A percentile compares a stretch with the other conserved stretches of the same genome.
Evolutionary conservation across 2,113 vertebrate genomes (phyloP).

Genomic region (Talpa occidentalis): DNA sequence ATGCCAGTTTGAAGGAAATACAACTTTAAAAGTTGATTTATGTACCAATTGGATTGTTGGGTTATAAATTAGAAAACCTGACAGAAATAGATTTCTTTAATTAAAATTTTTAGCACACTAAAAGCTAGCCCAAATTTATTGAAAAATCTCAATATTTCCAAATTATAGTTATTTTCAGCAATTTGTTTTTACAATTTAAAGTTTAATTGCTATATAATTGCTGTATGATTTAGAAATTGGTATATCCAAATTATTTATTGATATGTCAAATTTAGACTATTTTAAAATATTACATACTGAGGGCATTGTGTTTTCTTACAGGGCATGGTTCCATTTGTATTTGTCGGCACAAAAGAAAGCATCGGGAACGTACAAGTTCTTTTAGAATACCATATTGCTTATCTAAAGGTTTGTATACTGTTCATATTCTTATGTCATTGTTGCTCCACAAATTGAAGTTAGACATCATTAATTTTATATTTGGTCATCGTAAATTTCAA

Average conservation of each 20-base stretch:
- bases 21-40: not conserved
- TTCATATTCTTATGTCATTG: not conserved
- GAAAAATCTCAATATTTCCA: not conserved
- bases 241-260: not conserved
- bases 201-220: not conserved
- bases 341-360: slow-evolving; percentile 98
- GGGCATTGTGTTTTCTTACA: slow-evolving; percentile 78
- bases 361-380: slow-evolving; percentile 98
- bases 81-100: not conserved
- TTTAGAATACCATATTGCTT: slow-evolving; percentile 97
- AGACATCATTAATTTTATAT: not conserved
- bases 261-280: not conserved
- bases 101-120: not conserved
- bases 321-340: slow-evolving; percentile 99
- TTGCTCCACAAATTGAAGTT: not conserved
- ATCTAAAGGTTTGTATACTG: slow-evolving; percentile 93
- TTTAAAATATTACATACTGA: slow-evolving; percentile 33
- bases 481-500: not conserved
- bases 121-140: not conserved
- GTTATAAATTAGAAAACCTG: not conserved
- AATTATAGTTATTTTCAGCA: not conserved
- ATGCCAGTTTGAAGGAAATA: not conserved
- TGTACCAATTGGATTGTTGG: not conserved
- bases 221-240: not conserved
- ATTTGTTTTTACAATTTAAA: not conserved